Base-by-base conservation (phyloP, 2,113 vertebrate species). In the Sebastes schlegelii region DNA sequence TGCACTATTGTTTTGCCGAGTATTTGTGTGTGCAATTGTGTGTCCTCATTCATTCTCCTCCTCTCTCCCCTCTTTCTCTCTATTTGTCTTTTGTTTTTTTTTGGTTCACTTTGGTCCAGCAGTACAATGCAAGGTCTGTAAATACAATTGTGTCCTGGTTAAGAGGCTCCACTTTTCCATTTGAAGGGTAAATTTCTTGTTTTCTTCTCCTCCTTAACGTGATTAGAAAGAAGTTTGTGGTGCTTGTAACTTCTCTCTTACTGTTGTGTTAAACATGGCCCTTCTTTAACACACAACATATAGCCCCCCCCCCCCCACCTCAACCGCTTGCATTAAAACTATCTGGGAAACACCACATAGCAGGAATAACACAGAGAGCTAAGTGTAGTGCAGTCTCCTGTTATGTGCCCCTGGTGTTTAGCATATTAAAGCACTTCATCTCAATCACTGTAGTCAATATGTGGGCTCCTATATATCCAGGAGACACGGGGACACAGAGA, bases 1-100 rank as follows among this genome's bases (percentile, higher is more conserved):
- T 81, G 87, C 64, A 52, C 54, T 82, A 84, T 84, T 93, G 92
- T 92, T 87, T 86, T 71, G 34, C 34, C 77, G 80, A 77, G 84
- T 60, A 71, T 79, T 52, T 83, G 67, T 78, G 55, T 79, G 86
- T 73, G 61, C 58, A 26, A 6, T 46, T 60, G 73, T 55, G 63
- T 63, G 26, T 80, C 70, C 72, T 74, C 57, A 43, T 71, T 71
- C 58, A 34, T 42, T 43, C 77, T 57, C 42, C 43, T 5, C 5
- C 54, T 34, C 66, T 2, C 63, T 43, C n/a, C 60, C 48, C 6
- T 51, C 8, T 60, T 57, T 55, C 42, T 69, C 52, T 60, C 55
- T 23, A 13, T 80, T 12, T 74, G 0, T 43, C 17, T 64, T 62
- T 72, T 60, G 68, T 64, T 62, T 75, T 67, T 67, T 77, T 54